A percentile compares a stretch with the other conserved stretches of the same genome.
These are phyloP conservation scores for Parnassius apollo DNA, from an alignment of 2,888 invertebrate species.

Conservation along the genomic window DNA sequence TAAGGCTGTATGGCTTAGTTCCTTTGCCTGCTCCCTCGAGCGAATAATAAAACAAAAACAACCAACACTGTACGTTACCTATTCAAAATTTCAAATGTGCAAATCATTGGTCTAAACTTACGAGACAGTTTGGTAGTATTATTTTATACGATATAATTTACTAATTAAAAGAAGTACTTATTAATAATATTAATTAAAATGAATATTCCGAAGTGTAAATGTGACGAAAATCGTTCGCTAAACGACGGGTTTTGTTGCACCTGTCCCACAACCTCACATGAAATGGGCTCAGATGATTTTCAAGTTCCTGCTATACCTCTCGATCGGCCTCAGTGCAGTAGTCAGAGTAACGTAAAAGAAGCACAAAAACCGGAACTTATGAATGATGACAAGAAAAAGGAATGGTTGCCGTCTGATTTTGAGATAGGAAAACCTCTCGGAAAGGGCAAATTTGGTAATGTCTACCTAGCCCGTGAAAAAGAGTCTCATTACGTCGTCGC, in stretches of 20 bases:
- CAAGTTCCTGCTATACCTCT: slow-evolving; percentile 66
- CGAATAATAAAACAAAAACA: too few relatives aligned
- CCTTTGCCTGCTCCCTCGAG: too few relatives aligned
- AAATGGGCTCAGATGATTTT: slow-evolving; percentile 55
- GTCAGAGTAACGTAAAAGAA: slow-evolving; percentile 51
- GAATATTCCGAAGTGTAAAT: slow-evolving; percentile 55
- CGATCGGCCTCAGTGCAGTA: slow-evolving; percentile 45
- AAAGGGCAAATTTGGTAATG: slow-evolving; percentile 98
- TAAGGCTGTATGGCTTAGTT: too few relatives aligned
- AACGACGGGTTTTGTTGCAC: slow-evolving; percentile 46
- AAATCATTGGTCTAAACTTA: too few relatives aligned
- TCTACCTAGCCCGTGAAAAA: slow-evolving; percentile 87
- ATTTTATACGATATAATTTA: not conserved
- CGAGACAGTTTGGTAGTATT: too few relatives aligned
- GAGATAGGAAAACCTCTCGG: slow-evolving; percentile 96
- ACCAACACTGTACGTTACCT: too few relatives aligned
- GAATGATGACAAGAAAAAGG: slow-evolving; percentile 70
- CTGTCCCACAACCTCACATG: slow-evolving; percentile 45
- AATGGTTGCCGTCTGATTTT: slow-evolving; percentile 92
- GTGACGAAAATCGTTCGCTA: slow-evolving; percentile 63
- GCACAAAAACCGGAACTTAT: slow-evolving; percentile 40
- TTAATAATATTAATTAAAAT: slow-evolving; percentile 34
- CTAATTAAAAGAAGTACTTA: not conserved
- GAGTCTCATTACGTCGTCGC: too few relatives aligned
- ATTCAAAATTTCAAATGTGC: too few relatives aligned